Percentiles rank a stretch among this genome's conserved stretches.
Evolutionary conservation across 1,140 invertebrate species (phyloP).

Genomic region (Drosophila lacteicornis): DNA sequence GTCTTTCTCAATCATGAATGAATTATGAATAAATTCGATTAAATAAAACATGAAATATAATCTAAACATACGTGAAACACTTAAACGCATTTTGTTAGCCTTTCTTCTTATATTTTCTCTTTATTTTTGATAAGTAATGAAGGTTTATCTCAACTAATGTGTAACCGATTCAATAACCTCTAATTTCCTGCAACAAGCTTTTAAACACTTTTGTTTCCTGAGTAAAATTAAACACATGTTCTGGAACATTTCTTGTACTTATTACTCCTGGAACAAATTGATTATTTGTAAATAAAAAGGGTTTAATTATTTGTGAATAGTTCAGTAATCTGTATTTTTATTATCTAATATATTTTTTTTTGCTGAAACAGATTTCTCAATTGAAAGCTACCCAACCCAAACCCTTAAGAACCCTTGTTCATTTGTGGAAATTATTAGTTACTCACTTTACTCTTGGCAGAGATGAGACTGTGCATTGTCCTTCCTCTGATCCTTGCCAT

Average conservation of each 20-base stretch:
- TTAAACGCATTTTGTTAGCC: too few species aligned
- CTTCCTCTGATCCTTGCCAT: constrained; percentile 5
- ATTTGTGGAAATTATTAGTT: neutral
- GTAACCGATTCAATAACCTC: neutral
- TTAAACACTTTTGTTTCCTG: neutral
- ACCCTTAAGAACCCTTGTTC: neutral
- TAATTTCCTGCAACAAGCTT: neutral
- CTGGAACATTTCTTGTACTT: neutral
- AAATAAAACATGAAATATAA: too few species aligned
- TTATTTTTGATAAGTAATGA: neutral
- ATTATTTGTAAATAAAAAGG: neutral
- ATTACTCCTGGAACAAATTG: constrained; percentile 3
- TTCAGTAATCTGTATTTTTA: neutral
- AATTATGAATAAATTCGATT: too few species aligned
- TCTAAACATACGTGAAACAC: too few species aligned
- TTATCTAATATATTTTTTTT: too few species aligned
- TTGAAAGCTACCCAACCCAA: too few species aligned
- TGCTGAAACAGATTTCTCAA: too few species aligned
- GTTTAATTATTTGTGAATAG: neutral
- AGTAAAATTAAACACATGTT: neutral
- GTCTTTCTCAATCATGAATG: neutral
- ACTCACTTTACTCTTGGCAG: neutral
- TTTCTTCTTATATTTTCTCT: neutral
- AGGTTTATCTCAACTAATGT: neutral
- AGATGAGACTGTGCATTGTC: constrained; percentile 13